Percentiles rank a stretch among this genome's conserved stretches.
phyloP scores from a whole-genome alignment of 2,888 invertebrate genomes.

The Lumbricus terrestris region DNA sequence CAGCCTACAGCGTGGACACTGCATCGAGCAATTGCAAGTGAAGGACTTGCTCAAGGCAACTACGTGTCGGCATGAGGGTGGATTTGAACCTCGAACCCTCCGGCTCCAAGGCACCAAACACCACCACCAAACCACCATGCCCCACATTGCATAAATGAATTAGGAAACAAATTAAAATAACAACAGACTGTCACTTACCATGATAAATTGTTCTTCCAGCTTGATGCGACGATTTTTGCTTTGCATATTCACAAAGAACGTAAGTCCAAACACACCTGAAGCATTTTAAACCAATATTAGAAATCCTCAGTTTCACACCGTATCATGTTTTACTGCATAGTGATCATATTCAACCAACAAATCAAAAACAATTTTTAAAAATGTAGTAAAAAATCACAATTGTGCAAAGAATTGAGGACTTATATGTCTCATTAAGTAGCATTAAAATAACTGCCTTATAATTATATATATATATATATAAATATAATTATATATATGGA shows the following conservation, averaged over 20 bases:
- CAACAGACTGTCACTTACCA: not conserved
- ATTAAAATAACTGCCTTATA: too few species aligned
- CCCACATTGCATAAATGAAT: not conserved
- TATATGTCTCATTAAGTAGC: not conserved
- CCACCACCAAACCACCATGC: too few species aligned
- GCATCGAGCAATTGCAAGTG: too few species aligned
- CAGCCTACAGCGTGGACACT: too few species aligned
- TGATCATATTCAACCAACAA: not conserved
- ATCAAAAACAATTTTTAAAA: not conserved
- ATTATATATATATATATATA: too few species aligned
- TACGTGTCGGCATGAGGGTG: too few species aligned
- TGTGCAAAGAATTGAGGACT: not conserved
- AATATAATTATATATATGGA: too few species aligned
- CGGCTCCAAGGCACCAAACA: too few species aligned
- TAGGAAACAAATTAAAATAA: not conserved
- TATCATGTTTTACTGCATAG: not conserved
- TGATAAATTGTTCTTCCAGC: constrained; percentile 18
- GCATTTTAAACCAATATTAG: not conserved
- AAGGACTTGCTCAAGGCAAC: too few species aligned
- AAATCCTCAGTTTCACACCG: not conserved
- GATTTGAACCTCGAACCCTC: too few species aligned
- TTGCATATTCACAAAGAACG: constrained; percentile 19
- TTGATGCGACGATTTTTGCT: constrained; percentile 5
- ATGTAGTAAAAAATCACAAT: not conserved
- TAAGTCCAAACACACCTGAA: constrained; percentile 26